phyloP scores from a whole-genome alignment of 1,140 invertebrate species.

The Thrips palmi region DNA sequence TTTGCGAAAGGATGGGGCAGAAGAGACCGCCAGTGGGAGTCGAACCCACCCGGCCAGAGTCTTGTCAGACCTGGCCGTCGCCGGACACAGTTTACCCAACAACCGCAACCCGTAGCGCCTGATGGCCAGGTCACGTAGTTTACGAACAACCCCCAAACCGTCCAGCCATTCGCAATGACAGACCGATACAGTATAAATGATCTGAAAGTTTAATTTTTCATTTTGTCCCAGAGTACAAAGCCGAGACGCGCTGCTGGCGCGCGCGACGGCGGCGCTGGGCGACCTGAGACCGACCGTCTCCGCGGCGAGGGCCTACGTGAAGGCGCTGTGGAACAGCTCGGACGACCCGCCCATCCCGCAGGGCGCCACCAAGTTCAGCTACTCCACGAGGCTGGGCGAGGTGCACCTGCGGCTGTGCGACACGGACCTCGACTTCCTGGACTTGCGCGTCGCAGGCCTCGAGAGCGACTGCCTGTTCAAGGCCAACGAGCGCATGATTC shows the following conservation, averaged over 20 bases:
- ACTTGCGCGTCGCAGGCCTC: conserved; percentile 31
- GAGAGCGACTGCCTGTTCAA: conserved; percentile 57
- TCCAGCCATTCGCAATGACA: too few species aligned
- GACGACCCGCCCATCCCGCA: conserved; percentile 49
- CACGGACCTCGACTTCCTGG: conserved; percentile 46
- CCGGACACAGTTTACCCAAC: too few species aligned
- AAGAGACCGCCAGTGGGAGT: too few species aligned
- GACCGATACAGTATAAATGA: conserved; percentile 27
- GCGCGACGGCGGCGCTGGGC: conserved; percentile 21
- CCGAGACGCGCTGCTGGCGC: conserved; percentile 22
- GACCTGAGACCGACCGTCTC: conserved; percentile 18
- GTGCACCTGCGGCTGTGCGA: conserved; percentile 43
- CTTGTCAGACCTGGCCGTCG: too few species aligned
- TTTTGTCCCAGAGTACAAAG: conserved; percentile 24
- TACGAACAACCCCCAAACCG: too few species aligned
- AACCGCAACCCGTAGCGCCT: too few species aligned
- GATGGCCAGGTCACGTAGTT: too few species aligned
- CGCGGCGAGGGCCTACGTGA: conserved; percentile 13
- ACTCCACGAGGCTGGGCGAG: conserved; percentile 45
- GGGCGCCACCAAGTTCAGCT: conserved; percentile 55
- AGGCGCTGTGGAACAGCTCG: conserved; percentile 17
- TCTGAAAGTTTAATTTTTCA: conserved; percentile 12
- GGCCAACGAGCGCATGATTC: conserved; percentile 58
- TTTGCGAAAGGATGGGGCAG: too few species aligned
- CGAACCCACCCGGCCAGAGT: too few species aligned